Conservation (phyloP, 2,888 invertebrate genomes). For the Caenorhabditis sulstoni region DNA sequence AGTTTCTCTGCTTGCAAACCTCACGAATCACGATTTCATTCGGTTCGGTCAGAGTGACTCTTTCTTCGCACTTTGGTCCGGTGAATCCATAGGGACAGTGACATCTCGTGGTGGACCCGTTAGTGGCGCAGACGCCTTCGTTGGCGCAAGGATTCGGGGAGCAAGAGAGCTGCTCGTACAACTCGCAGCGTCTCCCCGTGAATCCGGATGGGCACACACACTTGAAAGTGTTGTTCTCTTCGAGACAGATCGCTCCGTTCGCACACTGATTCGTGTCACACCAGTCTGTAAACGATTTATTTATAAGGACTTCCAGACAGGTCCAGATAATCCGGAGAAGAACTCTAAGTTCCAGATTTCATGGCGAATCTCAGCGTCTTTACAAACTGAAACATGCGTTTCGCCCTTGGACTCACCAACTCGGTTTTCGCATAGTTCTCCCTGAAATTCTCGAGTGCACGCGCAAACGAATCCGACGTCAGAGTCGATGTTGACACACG, state of each 20-base stretch:
- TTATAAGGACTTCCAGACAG: too few relatives aligned
- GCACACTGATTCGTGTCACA: slow-evolving; percentile 53
- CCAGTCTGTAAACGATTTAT: slow-evolving; percentile 13
- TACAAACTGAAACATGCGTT: too few relatives aligned
- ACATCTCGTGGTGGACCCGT: slow-evolving; percentile 87
- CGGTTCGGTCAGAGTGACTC: slow-evolving; percentile 83
- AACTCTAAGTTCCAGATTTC: neutral
- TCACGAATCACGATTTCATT: slow-evolving; percentile 35
- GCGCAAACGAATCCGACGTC: slow-evolving; percentile 90
- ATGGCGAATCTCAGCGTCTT: too few relatives aligned
- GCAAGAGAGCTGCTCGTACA: neutral
- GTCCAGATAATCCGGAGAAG: too few relatives aligned
- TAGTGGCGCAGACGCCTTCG: slow-evolving; percentile 91
- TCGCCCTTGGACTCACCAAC: slow-evolving; percentile 19
- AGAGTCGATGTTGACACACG: slow-evolving; percentile 83
- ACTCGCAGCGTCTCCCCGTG: slow-evolving; percentile 89
- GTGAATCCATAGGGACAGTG: slow-evolving; percentile 88
- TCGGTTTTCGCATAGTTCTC: slow-evolving; percentile 90
- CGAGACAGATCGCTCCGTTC: slow-evolving; percentile 64
- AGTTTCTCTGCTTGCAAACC: slow-evolving; percentile 84
- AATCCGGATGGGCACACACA: slow-evolving; percentile 95
- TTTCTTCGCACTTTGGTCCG: slow-evolving; percentile 91
- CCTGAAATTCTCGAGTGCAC: slow-evolving; percentile 91
- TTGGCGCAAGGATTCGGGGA: slow-evolving; percentile 86
- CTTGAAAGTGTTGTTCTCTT: slow-evolving; percentile 84